Conservation (phyloP, 2,888 invertebrate species). For the Hybos culiciformis region DNA sequence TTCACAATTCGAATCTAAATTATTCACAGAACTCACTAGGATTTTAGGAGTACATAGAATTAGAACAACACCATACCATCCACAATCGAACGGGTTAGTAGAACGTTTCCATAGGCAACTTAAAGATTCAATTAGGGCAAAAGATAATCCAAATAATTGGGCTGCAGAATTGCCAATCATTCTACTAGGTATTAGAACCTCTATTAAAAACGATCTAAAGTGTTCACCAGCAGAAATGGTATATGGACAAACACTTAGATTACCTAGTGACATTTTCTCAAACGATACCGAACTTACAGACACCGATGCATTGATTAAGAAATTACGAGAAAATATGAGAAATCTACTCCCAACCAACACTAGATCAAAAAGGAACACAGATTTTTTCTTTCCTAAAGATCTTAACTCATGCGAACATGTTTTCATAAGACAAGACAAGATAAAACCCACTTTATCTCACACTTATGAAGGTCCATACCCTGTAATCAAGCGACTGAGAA, state of each 20-base stretch:
- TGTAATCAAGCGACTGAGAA: not conserved
- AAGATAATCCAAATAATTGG: not conserved
- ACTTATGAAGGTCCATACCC: not conserved
- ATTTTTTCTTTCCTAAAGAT: not conserved
- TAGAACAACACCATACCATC: not conserved
- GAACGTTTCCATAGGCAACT: not conserved
- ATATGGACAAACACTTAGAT: not conserved
- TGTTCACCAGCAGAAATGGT: not conserved
- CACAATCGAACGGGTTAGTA: not conserved
- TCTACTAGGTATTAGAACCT: not conserved
- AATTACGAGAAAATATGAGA: not conserved
- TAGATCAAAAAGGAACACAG: not conserved
- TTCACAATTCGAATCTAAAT: constrained; percentile 10
- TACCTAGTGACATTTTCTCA: not conserved
- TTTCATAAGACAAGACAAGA: not conserved
- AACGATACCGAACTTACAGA: not conserved
- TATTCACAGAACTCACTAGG: constrained; percentile 5
- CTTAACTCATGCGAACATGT: not conserved
- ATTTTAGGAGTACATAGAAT: not conserved
- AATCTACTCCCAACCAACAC: not conserved
- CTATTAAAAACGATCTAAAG: not conserved
- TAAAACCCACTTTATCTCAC: not conserved
- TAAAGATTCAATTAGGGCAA: not conserved
- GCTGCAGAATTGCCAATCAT: not conserved
- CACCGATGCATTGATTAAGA: not conserved